Evolutionary conservation across 1,140 invertebrate genomes (phyloP), one percentile per base, ranked within the genome.

Genomic region (Macrobrachium nipponense): DNA sequence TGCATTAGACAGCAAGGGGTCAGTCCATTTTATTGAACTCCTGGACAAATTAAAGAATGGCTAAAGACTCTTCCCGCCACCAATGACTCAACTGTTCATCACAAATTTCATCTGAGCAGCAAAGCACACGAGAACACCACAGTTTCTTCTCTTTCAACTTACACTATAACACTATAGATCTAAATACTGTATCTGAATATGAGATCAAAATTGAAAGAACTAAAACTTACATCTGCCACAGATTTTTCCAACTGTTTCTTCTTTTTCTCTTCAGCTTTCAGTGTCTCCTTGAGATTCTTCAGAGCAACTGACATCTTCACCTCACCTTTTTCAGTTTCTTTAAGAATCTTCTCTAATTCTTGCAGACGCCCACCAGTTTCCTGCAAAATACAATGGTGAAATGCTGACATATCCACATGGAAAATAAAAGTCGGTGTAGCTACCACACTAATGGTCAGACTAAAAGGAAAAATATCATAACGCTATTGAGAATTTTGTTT

Each of bases 241-340:
- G 94, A 95, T 89, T 94, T 95, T 75, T 93, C 91, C 20, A 97
- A 91, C 89, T 96, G 94, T 76, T 94, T 93, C 11, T 94, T 93
- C 79, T 94, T 94, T 84, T 95, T 95, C 85, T 94, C 92, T 89
- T 96, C 95, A 78, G 94, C 92, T 83, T 94, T 93, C 5, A 96
- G 92, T 59, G 92, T 93, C 80, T 96, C 95, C 87, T 94, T 93
- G 17, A 94, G 93, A 11, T 94, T 93, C 89, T 96, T 95, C 0
- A 94, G 89, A 85, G 94, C 93, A 51, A 95, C 95, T 70, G 93
- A 91, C 43, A 93, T 91, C 88, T 94, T 94, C 8, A 94, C 94
- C 90, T 97, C 95, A 4, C 91, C 90, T 83, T 94, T 95, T 88
- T 96, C 94, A 23, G 93, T 92, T 8, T 92, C 92, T 86, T 93